These are phyloP conservation scores for Samia ricini DNA, from an alignment of 1,140 invertebrate species.

Conservation along the genomic window DNA sequence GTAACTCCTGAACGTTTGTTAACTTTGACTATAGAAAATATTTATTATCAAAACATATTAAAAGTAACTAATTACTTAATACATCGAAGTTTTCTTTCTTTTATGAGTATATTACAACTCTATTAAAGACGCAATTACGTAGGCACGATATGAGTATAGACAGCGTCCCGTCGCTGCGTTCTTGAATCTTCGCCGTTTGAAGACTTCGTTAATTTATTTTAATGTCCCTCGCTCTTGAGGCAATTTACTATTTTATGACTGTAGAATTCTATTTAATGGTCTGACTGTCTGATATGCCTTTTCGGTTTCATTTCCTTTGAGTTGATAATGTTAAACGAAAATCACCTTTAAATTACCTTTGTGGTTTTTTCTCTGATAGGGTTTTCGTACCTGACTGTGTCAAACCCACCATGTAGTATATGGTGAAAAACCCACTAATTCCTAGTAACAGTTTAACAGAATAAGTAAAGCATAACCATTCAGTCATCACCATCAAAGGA, in stretches of 20 bases:
- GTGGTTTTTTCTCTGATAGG: too few species aligned
- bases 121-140: not conserved
- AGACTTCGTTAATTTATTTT: constrained; percentile 1
- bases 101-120: not conserved
- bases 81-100: too few species aligned
- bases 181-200: not conserved
- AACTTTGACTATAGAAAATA: too few species aligned
- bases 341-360: not conserved
- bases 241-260: not conserved
- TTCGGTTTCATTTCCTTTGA: not conserved
- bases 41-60: not conserved
- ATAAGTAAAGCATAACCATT: too few species aligned
- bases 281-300: not conserved
- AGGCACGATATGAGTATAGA: not conserved
- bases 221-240: not conserved
- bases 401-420: too few species aligned
- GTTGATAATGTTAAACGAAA: not conserved
- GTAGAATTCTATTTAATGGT: not conserved
- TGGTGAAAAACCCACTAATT: too few species aligned
- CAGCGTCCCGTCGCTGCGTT: not conserved
- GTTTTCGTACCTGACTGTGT: too few species aligned
- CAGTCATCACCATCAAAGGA: too few species aligned
- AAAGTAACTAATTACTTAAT: too few species aligned
- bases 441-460: too few species aligned
- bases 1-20: too few species aligned